Evolutionary conservation across 2,797 vertebrate species (phyloP).

Genomic region (Hippocampus kuda): DNA sequence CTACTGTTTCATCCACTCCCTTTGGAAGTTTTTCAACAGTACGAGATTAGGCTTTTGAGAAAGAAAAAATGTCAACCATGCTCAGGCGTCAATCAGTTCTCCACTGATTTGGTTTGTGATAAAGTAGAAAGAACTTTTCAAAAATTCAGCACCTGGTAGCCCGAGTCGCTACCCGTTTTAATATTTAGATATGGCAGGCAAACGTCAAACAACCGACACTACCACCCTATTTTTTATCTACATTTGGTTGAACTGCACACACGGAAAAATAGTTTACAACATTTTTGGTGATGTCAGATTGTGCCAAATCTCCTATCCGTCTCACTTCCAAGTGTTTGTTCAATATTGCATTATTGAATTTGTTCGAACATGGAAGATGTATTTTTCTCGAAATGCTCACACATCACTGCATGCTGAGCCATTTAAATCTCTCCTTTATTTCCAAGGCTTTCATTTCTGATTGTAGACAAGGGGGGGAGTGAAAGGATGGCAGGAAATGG

Average conservation of each 20-base stretch:
- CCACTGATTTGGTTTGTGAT: conserved; percentile 64
- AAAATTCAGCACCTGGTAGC: conserved; percentile 75
- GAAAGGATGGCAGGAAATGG: conserved; percentile 37
- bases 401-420: conserved; percentile 6
- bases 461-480: conserved; percentile 28
- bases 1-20: conserved; percentile 54
- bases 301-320: conserved; percentile 57
- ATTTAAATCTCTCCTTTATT: background rate
- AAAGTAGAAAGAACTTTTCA: conserved; percentile 67
- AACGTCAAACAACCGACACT: conserved; percentile 56
- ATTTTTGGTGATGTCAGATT: conserved; percentile 45
- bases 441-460: conserved; percentile 35
- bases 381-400: conserved; percentile 36
- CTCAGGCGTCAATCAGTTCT: conserved; percentile 58
- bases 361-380: conserved; percentile 50
- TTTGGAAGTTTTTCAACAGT: conserved; percentile 68
- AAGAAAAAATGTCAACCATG: conserved; percentile 50
- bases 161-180: conserved; percentile 53
- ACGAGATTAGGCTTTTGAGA: conserved; percentile 65
- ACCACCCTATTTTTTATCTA: conserved; percentile 45
- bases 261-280: conserved; percentile 45
- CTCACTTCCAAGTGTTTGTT: conserved; percentile 34
- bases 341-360: conserved; percentile 64
- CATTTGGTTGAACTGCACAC: conserved; percentile 59
- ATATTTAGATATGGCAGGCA: conserved; percentile 67